These are phyloP conservation scores for Ligdia adustata DNA, from an alignment of 2,888 invertebrate species.

Conservation along the genomic window DNA sequence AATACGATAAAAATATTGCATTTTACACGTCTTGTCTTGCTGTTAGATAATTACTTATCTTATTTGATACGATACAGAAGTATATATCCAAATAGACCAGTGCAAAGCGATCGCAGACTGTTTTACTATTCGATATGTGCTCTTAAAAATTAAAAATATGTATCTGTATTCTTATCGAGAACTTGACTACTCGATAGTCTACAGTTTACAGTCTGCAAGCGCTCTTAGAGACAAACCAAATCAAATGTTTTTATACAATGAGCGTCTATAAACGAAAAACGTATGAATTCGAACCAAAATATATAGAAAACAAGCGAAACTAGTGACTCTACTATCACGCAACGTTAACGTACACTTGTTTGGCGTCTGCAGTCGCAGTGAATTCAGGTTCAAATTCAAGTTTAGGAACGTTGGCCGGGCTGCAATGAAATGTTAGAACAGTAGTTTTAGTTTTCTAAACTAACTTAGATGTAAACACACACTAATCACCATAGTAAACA, in stretches of 20 bases:
- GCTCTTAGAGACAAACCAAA: conserved; percentile 37
- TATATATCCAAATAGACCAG: conserved; percentile 11
- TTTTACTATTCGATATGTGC: no score
- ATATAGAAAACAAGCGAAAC: conserved; percentile 69
- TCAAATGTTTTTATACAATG: conserved; percentile 46
- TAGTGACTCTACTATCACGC: conserved; percentile 70
- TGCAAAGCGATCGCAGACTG: no score
- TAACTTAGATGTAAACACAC: conserved; percentile 12
- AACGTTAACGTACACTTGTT: conserved; percentile 92
- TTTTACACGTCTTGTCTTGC: conserved; percentile 15
- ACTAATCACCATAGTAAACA: conserved; percentile 1
- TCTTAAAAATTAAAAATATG: no score
- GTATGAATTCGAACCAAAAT: conserved; percentile 39
- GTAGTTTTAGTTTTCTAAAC: conserved; percentile 53
- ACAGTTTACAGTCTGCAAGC: no score
- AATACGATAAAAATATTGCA: conserved; percentile 26
- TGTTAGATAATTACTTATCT: no score
- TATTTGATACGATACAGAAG: no score
- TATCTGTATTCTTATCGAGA: no score
- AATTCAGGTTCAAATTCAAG: conserved; percentile 97
- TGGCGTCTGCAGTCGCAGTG: conserved; percentile 93
- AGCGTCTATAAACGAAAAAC: conserved; percentile 42
- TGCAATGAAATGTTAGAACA: conserved; percentile 86
- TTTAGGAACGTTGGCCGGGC: conserved; percentile 99
- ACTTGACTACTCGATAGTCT: no score